Base-by-base conservation (phyloP, 1,140 invertebrate species). In the Coenobita brevimanus region DNA sequence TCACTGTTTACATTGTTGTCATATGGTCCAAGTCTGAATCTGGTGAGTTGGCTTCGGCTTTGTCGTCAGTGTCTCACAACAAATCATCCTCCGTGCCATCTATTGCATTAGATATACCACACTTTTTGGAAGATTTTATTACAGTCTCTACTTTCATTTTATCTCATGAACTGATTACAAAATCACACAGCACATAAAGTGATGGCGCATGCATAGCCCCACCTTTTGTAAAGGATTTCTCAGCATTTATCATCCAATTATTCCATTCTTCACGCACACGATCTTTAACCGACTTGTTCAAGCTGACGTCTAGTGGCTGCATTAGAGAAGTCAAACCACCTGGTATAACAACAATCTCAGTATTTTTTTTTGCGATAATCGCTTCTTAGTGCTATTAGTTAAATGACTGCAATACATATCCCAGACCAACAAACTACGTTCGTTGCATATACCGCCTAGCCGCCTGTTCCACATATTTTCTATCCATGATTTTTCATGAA, bases 221-320 rank as follows among this genome's bases (percentile, higher is more conserved):
- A n/a, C n/a, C n/a, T n/a, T n/a, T n/a, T n/a, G n/a, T n/a, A n/a
- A n/a, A n/a, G n/a, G n/a, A n/a, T n/a, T n/a, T n/a, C n/a, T n/a
- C n/a, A n/a, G n/a, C n/a, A n/a, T n/a, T n/a, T n/a, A n/a, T n/a
- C n/a, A n/a, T n/a, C n/a, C n/a, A n/a, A n/a, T 81, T 38, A 60
- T 81, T 81, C 78, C 57, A 81, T 62, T 81, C 27, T 62, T 81
- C 54, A 33, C 27, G 27, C 33, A 81, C 30, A 38, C 38, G 30
- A 60, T 38, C 54, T 36, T 81, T 41, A 60, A 81, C 36, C 38
- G 30, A 21, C 76, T 57, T 81, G 78, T 62, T 81, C n/a, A 81
- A 24, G 21, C 78, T 15, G 0, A 62, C 30, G 30, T 81, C 54
- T n/a, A 30, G 54, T 81, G 78, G 78, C 17, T 81, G 78, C 30